Evolutionary conservation across 2,113 vertebrate genomes (phyloP).

Genomic region (Carassius carassius): DNA sequence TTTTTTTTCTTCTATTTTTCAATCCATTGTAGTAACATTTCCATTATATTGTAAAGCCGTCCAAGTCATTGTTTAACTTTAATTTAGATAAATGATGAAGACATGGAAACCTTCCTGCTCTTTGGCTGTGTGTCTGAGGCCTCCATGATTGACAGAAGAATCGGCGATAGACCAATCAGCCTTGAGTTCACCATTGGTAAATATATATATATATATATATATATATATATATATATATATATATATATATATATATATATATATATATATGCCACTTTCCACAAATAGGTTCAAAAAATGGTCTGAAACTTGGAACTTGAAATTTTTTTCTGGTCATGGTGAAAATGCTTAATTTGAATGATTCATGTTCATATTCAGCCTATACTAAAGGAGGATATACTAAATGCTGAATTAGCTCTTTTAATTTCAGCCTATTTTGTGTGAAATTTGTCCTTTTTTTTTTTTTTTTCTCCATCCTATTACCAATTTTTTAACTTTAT

Average conservation of each 20-base stretch:
- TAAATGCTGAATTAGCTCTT: no score
- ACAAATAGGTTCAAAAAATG: neutral
- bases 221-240: no score
- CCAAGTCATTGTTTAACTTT: neutral
- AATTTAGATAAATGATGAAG: constrained; percentile 71
- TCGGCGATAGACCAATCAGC: constrained; percentile 88
- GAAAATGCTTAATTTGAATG: no score
- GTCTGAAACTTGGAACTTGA: neutral
- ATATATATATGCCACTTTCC: neutral
- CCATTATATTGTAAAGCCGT: neutral
- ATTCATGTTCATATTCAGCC: no score
- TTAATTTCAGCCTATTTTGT: no score
- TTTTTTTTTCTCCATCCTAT: no score
- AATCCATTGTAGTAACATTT: neutral
- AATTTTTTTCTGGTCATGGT: no score
- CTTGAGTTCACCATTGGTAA: constrained; percentile 94
- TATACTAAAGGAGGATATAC: no score
- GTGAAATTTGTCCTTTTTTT: no score
- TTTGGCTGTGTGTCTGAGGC: constrained; percentile 92
- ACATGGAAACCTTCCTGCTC: constrained; percentile 83
- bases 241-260: no score
- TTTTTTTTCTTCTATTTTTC: no score
- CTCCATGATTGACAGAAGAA: constrained; percentile 92
- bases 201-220: constrained; percentile 23
- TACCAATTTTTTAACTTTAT: no score